Base-by-base conservation (phyloP, 2,797 vertebrate genomes). In the Taeniopygia guttata region DNA sequence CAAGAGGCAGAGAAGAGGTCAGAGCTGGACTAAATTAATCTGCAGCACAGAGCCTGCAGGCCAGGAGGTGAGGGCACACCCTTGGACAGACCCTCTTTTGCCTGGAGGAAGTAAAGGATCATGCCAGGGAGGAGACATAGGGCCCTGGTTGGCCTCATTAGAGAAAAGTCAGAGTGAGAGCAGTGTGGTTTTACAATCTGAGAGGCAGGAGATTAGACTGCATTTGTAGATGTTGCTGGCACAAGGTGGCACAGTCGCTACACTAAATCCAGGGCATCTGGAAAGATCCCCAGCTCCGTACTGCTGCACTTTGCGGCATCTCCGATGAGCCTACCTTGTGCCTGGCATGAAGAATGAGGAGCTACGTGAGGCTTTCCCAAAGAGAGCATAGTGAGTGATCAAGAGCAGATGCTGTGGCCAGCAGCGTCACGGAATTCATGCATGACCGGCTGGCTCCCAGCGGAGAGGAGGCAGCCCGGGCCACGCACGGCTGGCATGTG, bases 221-320 rank as follows among this genome's bases (percentile, higher is more conserved):
- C 58, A 29, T 86, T 62, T 87, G 58, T 66, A 63, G 77, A 55
- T 77, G 59, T 82, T 95, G 67, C 90, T 95, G 94, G 92, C 95
- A 96, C 94, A 91, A 95, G 94, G 92, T 95, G 94, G 95, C 94
- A 96, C 58, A 95, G 92, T 95, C 5, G 34, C 95, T 87, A 66
- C 87, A 66, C 84, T 74, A 68, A 85, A 91, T 75, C 54, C 48
- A 84, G 84, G 68, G 36, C 84, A 81, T 80, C 79, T 94, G 66
- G 84, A 89, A 94, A 72, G 79, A 81, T 92, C 67, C 43, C 29
- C 32, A 36, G 58, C 62, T 80, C 81, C 1, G 0, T 27, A 74
- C 56, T 1, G 8, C 88, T 63, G 67, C 36, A 2, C 1, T 3
- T 16, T 0, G 1, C 4, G 2, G 22, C 45, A 43, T 79, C 38